These are phyloP conservation scores for Therioaphis trifolii DNA, from an alignment of 2,888 invertebrate species.

Conservation along the genomic window DNA sequence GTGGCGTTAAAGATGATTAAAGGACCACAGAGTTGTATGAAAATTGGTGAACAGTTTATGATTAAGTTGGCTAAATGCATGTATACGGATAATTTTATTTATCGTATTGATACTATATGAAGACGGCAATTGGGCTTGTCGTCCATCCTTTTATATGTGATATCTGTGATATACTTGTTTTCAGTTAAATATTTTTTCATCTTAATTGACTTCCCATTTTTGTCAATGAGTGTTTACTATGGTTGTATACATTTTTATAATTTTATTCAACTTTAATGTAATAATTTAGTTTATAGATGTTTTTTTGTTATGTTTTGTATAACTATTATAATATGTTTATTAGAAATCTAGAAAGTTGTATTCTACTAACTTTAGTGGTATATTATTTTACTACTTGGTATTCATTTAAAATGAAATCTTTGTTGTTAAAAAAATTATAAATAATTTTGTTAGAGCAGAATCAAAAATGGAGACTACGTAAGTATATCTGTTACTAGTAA, in stretches of 20 bases:
- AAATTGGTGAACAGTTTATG: constrained; percentile 71
- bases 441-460: no score
- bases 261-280: neutral
- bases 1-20: constrained; percentile 70
- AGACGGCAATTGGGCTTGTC: neutral
- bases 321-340: constrained; percentile 9
- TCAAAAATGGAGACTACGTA: no score
- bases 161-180: constrained; percentile 46
- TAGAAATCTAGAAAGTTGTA: neutral
- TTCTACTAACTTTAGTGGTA: neutral
- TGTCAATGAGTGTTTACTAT: neutral
- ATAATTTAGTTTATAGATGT: neutral
- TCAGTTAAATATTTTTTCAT: neutral
- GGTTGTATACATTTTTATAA: constrained; percentile 3
- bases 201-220: neutral
- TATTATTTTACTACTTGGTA: neutral
- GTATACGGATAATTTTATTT: constrained; percentile 68
- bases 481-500: no score
- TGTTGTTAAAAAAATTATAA: no score
- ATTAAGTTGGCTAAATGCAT: constrained; percentile 71
- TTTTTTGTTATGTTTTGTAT: constrained; percentile 32
- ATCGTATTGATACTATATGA: constrained; percentile 44
- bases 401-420: no score
- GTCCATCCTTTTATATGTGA: neutral
- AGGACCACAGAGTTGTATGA: constrained; percentile 72